phyloP scores from a whole-genome alignment of 2,888 invertebrate species.

The Quadriops clusia region DNA sequence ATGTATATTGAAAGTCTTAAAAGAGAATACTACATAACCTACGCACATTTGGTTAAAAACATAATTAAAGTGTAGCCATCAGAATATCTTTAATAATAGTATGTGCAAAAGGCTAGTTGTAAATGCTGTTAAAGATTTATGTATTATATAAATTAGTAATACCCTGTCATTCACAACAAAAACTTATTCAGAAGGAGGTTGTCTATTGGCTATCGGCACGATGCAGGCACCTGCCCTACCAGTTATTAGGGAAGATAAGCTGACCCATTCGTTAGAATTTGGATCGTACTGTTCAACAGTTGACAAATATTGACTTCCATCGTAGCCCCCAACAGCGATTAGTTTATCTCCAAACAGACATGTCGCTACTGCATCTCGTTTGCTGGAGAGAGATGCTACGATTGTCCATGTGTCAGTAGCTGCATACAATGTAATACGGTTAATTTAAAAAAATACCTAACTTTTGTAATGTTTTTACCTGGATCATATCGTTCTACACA shows the following conservation, averaged over 20 bases:
- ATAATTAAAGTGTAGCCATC: too few relatives aligned
- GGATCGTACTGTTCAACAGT: slow-evolving; percentile 86
- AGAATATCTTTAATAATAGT: too few relatives aligned
- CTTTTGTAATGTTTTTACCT: slow-evolving; percentile 23
- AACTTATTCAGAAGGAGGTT: too few relatives aligned
- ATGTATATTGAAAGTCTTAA: too few relatives aligned
- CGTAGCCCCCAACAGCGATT: slow-evolving; percentile 81
- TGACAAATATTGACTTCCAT: slow-evolving; percentile 77
- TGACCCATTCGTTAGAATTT: slow-evolving; percentile 64
- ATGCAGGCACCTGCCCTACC: slow-evolving; percentile 85
- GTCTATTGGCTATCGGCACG: slow-evolving; percentile 42
- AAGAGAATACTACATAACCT: too few relatives aligned
- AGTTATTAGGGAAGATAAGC: slow-evolving; percentile 65
- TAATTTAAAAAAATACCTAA: neutral
- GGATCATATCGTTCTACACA: slow-evolving; percentile 81
- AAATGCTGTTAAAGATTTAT: too few relatives aligned
- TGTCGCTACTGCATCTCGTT: slow-evolving; percentile 81
- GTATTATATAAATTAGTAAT: too few relatives aligned
- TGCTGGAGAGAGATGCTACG: slow-evolving; percentile 70
- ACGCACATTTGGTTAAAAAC: too few relatives aligned
- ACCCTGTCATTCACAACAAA: too few relatives aligned
- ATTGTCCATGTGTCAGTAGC: slow-evolving; percentile 78
- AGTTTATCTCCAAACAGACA: slow-evolving; percentile 73
- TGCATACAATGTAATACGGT: slow-evolving; percentile 23
- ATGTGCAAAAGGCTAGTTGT: too few relatives aligned